Percentiles rank a stretch among this genome's conserved stretches.
Conservation (phyloP, 2,113 vertebrate species). For the Polyodon spathula region DNA sequence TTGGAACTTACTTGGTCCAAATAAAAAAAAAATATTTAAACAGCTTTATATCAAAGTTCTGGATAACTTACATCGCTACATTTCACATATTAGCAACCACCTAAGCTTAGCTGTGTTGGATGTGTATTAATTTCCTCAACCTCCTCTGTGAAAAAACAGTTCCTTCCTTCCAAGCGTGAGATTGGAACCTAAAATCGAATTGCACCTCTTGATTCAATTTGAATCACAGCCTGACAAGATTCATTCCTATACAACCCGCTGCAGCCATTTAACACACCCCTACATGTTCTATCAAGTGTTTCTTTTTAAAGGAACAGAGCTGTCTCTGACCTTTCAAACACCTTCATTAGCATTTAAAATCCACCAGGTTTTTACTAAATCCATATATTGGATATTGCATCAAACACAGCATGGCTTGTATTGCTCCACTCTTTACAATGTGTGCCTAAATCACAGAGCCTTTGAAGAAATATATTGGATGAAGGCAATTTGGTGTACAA, state of each 20-base stretch:
- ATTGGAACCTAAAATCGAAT: background rate
- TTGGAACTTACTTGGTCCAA: too few species aligned
- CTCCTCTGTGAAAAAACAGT: background rate
- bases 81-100: background rate
- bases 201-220: background rate
- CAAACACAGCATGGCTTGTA: background rate
- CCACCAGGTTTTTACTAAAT: too few species aligned
- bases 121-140: too few species aligned
- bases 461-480: too few species aligned
- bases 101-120: background rate
- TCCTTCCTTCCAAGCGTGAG: background rate
- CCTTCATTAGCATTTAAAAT: background rate
- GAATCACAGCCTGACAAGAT: background rate
- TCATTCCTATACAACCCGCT: background rate
- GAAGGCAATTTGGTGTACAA: conserved; percentile 10
- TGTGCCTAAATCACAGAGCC: background rate
- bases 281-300: background rate
- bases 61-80: too few species aligned
- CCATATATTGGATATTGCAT: background rate
- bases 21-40: too few species aligned
- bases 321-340: background rate
- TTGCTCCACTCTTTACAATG: background rate
- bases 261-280: background rate
- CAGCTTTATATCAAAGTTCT: too few species aligned
- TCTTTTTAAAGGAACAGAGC: background rate